Conservation (phyloP, 1,140 invertebrate genomes). For the Adelges cooleyi region DNA sequence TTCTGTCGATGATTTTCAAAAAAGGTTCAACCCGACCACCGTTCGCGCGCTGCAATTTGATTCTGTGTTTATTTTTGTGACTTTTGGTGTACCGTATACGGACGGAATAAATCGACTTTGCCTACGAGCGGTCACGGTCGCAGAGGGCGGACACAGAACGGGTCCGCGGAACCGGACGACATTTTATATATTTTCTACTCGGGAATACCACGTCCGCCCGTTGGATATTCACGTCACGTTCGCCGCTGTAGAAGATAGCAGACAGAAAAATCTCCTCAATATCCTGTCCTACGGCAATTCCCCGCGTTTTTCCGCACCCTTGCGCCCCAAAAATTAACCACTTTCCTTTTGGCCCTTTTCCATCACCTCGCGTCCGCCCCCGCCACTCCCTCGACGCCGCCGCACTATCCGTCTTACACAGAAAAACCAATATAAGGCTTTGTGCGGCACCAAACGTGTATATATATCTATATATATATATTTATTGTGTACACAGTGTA, state of each 20-base stretch:
- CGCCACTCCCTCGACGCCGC: background rate
- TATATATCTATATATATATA: no score
- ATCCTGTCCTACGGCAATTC: constrained; percentile 26
- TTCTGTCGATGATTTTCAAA: no score
- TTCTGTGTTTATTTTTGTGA: no score
- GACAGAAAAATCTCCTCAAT: constrained; percentile 20
- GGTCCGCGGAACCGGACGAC: background rate
- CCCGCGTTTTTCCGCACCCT: constrained; percentile 6
- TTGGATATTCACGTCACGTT: constrained; percentile 18
- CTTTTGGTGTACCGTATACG: no score
- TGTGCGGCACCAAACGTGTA: no score
- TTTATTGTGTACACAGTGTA: no score
- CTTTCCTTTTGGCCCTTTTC: constrained; percentile 2
- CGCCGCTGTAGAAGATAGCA: background rate
- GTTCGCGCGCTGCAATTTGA: no score
- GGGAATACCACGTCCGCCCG: background rate
- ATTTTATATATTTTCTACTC: background rate
- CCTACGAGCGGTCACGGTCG: no score
- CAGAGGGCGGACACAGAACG: no score
- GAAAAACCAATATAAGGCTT: constrained; percentile 26
- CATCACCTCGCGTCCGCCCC: background rate
- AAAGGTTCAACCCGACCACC: no score
- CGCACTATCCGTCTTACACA: background rate
- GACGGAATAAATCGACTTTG: no score
- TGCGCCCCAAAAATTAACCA: constrained; percentile 21